These are phyloP conservation scores for Drosophila serrata DNA, from an alignment of 1,140 invertebrate genomes.

Conservation along the genomic window DNA sequence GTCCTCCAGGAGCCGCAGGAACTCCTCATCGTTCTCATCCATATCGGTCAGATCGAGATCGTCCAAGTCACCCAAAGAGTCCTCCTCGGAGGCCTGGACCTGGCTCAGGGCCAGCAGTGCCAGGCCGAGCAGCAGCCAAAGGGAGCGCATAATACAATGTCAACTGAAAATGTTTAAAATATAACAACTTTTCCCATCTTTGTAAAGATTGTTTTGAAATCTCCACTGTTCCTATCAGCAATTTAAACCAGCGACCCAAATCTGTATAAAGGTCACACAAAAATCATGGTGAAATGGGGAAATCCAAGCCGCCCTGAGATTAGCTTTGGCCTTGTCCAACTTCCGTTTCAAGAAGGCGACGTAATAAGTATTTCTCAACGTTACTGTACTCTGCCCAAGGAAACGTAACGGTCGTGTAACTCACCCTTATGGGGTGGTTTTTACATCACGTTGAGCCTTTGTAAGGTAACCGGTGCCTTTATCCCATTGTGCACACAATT, in stretches of 20 bases:
- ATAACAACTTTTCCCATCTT: no score
- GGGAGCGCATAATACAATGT: constrained; percentile 56
- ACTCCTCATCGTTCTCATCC: constrained; percentile 79
- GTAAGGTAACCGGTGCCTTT: constrained; percentile 21
- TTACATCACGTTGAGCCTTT: constrained; percentile 13
- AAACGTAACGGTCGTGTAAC: constrained; percentile 33
- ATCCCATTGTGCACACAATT: constrained; percentile 37
- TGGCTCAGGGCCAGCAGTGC: constrained; percentile 66
- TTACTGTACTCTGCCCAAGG: constrained; percentile 27
- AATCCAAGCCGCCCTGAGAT: not conserved
- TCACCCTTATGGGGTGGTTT: constrained; percentile 47
- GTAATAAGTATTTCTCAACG: constrained; percentile 8
- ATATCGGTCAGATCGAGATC: constrained; percentile 66
- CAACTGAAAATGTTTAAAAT: constrained; percentile 21
- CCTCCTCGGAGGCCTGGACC: constrained; percentile 53
- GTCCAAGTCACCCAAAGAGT: constrained; percentile 28
- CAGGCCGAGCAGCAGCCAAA: constrained; percentile 71
- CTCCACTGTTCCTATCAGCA: not conserved
- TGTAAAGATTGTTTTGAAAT: not conserved
- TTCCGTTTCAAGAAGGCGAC: constrained; percentile 10
- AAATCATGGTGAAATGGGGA: not conserved
- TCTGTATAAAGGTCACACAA: constrained; percentile 8
- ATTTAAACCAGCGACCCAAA: not conserved
- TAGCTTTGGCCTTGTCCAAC: constrained; percentile 15
- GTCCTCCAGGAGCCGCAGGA: constrained; percentile 74